Percentiles rank a stretch among this genome's conserved stretches.
Evolutionary conservation across 1,140 invertebrate genomes (phyloP).

Genomic region (Drosophila melanica): DNA sequence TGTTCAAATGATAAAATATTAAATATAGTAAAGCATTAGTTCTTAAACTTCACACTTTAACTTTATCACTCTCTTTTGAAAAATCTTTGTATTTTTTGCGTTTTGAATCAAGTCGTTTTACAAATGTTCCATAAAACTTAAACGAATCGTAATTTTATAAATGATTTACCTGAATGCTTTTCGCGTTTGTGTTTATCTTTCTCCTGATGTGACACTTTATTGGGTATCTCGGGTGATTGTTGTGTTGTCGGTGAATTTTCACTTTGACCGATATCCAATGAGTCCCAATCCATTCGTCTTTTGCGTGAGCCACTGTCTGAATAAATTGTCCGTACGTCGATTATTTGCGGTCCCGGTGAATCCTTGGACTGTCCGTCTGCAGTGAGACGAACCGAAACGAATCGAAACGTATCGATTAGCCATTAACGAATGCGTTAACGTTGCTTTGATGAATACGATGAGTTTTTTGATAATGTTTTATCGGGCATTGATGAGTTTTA

Average conservation of each 20-base stretch:
- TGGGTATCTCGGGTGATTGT: conserved; percentile 67
- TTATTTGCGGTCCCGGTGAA: conserved; percentile 81
- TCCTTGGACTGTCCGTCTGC: conserved; percentile 79
- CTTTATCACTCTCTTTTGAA: too few species aligned
- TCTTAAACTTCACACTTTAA: too few species aligned
- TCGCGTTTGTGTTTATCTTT: conserved; percentile 81
- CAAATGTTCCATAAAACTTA: too few species aligned
- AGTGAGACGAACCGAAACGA: conserved; percentile 26
- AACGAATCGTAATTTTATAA: too few species aligned
- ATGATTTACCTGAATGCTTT: conserved; percentile 67
- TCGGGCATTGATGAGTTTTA: background rate
- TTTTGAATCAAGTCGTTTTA: too few species aligned
- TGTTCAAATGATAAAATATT: too few species aligned
- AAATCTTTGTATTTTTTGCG: too few species aligned
- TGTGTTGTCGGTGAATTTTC: conserved; percentile 75
- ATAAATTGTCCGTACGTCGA: conserved; percentile 83
- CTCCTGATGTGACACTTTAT: conserved; percentile 68
- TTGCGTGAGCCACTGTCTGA: conserved; percentile 79
- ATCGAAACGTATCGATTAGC: conserved; percentile 57
- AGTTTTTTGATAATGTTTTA: conserved; percentile 6
- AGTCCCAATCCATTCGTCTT: conserved; percentile 84
- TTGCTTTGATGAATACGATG: conserved; percentile 30
- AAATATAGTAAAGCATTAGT: too few species aligned
- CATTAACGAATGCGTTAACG: conserved; percentile 12
- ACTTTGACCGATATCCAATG: conserved; percentile 82